Evolutionary conservation across 2,797 vertebrate species (phyloP).

Genomic region (Aeoliscus strigatus): DNA sequence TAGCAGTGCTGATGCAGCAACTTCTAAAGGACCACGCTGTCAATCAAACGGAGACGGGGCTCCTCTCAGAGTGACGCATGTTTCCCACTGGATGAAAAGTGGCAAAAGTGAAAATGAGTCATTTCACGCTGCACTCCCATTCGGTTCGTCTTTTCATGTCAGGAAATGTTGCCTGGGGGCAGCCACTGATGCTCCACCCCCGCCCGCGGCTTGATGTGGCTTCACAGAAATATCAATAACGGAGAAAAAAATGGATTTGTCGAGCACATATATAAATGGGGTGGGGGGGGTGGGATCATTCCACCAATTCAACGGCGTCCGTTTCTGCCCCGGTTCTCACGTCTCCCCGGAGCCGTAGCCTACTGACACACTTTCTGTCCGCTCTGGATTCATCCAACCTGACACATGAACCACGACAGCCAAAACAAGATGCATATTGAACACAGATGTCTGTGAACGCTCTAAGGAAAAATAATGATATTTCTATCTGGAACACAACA

Average conservation of each 20-base stretch:
- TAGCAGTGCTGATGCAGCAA: slow-evolving; percentile 43
- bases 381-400: slow-evolving; percentile 33
- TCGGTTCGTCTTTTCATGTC: slow-evolving; percentile 28
- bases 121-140: slow-evolving; percentile 39
- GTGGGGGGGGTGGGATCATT: too few species aligned
- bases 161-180: slow-evolving; percentile 40
- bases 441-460: too few species aligned
- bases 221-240: too few species aligned
- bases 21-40: slow-evolving; percentile 31
- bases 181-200: too few species aligned
- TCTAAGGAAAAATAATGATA: too few species aligned
- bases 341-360: slow-evolving; percentile 57
- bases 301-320: too few species aligned
- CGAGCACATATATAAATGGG: too few species aligned
- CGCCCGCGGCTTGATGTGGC: too few species aligned
- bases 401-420: slow-evolving; percentile 18
- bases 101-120: slow-evolving; percentile 47
- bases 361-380: slow-evolving; percentile 70
- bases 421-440: slow-evolving; percentile 7
- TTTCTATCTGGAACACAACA: too few species aligned
- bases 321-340: slow-evolving; percentile 51
- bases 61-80: slow-evolving; percentile 58
- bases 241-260: slow-evolving; percentile 26
- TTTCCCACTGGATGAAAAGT: slow-evolving; percentile 36
- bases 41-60: slow-evolving; percentile 59